phyloP scores from a whole-genome alignment of 2,888 invertebrate genomes.

The Scaptomyza flava region DNA sequence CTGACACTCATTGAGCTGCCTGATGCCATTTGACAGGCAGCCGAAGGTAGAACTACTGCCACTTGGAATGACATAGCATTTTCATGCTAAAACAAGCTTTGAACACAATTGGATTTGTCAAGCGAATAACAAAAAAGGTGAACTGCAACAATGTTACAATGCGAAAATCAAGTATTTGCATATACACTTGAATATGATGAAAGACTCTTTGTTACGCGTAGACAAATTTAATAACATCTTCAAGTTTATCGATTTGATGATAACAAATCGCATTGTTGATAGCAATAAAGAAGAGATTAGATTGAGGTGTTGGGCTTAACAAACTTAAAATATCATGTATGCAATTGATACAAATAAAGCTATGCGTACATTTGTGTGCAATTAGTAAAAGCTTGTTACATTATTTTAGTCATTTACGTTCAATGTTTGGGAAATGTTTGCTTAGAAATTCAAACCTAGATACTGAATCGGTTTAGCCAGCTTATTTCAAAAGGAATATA shows the following conservation, averaged over 20 bases:
- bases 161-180: conserved; percentile 27
- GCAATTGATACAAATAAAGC: too few relatives aligned
- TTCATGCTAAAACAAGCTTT: conserved; percentile 43
- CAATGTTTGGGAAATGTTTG: conserved; percentile 1
- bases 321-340: neutral
- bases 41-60: conserved; percentile 36
- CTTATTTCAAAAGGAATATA: conserved; percentile 7
- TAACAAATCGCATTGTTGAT: neutral
- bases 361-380: too few relatives aligned
- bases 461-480: neutral
- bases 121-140: conserved; percentile 46
- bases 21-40: conserved; percentile 58
- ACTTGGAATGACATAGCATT: conserved; percentile 48
- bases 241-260: neutral
- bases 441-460: neutral
- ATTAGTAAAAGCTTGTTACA: neutral
- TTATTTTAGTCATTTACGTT: neutral
- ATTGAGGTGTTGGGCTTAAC: too few relatives aligned
- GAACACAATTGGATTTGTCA: conserved; percentile 51
- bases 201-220: conserved; percentile 3
- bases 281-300: neutral
- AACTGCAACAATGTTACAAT: conserved; percentile 27
- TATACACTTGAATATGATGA: neutral
- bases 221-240: conserved; percentile 1
- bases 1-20: conserved; percentile 63